phyloP scores from a whole-genome alignment of 2,113 vertebrate species.

The Brachypteracias leptosomus region DNA sequence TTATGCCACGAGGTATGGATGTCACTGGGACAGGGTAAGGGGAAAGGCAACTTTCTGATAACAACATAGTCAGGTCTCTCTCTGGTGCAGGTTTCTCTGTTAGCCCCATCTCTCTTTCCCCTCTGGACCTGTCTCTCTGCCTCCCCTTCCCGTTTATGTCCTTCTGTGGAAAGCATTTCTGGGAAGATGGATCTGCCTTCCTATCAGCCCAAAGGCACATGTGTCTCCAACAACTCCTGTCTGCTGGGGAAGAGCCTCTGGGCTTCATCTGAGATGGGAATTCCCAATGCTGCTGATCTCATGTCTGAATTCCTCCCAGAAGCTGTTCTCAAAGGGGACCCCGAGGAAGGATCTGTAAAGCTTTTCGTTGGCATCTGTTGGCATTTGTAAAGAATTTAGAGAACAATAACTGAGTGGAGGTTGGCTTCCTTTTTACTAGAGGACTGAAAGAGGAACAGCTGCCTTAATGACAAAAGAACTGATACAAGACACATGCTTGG shows the following conservation, averaged over 20 bases:
- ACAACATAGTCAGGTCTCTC: rapidly evolving
- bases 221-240: not conserved
- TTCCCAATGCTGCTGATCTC: not conserved
- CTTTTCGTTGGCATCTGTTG: not conserved
- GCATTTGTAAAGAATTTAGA: not conserved
- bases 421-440: not conserved
- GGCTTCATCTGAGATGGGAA: not conserved
- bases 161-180: not conserved
- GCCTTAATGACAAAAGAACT: not conserved
- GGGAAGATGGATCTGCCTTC: not conserved
- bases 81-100: rapidly evolving
- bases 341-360: not conserved
- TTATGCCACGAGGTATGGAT: rapidly evolving
- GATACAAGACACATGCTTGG: not conserved
- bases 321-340: not conserved
- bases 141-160: not conserved
- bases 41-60: not conserved
- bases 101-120: not conserved
- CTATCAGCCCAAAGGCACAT: not conserved
- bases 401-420: not conserved
- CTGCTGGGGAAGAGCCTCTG: not conserved
- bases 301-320: not conserved
- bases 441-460: not conserved
- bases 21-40: not conserved
- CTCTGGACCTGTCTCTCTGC: not conserved